Evolutionary conservation across 2,888 invertebrate species (phyloP).

Genomic region (Minunthozetes semirufus): DNA sequence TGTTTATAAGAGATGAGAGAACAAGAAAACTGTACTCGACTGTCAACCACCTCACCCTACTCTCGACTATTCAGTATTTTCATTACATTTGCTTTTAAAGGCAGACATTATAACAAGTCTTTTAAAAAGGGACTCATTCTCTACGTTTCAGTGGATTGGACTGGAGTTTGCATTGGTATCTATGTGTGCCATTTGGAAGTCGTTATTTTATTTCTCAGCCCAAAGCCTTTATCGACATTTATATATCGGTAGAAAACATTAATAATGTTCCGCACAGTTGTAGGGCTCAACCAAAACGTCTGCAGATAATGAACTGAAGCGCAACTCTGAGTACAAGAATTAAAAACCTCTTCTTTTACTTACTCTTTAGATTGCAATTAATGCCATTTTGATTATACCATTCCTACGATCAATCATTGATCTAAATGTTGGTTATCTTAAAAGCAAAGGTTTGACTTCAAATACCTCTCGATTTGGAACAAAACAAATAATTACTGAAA

Average conservation of each 20-base stretch:
- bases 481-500: background rate
- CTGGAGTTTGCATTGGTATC: background rate
- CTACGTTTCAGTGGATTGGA: background rate
- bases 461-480: background rate
- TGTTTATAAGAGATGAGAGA: background rate
- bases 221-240: background rate
- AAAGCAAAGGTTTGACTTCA: background rate
- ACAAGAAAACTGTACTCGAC: background rate
- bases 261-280: background rate
- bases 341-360: background rate
- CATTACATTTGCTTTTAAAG: background rate
- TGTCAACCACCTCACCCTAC: no score
- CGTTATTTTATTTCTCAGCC: conserved; percentile 23
- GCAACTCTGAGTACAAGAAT: background rate
- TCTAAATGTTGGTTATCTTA: background rate
- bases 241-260: conserved; percentile 9
- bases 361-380: background rate
- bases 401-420: background rate
- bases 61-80: background rate
- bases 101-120: background rate
- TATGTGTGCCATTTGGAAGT: conserved; percentile 7
- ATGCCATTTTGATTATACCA: background rate
- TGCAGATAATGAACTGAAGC: background rate
- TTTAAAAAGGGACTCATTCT: background rate
- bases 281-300: background rate